phyloP scores from a whole-genome alignment of 2,888 invertebrate genomes.

The Nineta flava region DNA sequence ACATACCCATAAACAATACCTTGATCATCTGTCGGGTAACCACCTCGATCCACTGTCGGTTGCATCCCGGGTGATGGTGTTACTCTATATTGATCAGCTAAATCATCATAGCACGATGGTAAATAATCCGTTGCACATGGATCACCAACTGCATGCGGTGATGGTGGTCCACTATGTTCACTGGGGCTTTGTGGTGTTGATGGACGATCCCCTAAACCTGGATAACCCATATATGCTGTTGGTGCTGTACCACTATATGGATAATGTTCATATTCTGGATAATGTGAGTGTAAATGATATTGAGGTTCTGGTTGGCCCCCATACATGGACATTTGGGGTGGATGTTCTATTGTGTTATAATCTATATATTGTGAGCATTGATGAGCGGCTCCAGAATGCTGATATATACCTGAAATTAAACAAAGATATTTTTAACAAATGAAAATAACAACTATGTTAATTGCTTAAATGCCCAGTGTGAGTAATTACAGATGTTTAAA shows the following conservation, averaged over 20 bases:
- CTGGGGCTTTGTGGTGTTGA: conserved; percentile 38
- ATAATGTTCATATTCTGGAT: conserved; percentile 41
- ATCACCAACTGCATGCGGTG: conserved; percentile 29
- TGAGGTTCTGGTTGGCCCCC: conserved; percentile 20
- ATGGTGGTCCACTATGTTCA: conserved; percentile 37
- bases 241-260: conserved; percentile 27
- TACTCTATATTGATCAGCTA: conserved; percentile 42
- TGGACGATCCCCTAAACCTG: conserved; percentile 27
- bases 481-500: too few relatives aligned
- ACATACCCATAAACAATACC: conserved; percentile 48
- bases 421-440: too few relatives aligned
- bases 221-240: conserved; percentile 17
- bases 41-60: conserved; percentile 42
- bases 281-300: conserved; percentile 33
- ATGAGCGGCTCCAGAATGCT: conserved; percentile 18
- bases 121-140: conserved; percentile 33
- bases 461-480: too few relatives aligned
- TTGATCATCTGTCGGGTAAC: conserved; percentile 32
- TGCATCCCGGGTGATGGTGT: conserved; percentile 45
- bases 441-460: too few relatives aligned
- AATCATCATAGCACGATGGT: conserved; percentile 49
- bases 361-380: conserved; percentile 29
- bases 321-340: conserved; percentile 27
- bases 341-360: conserved; percentile 25
- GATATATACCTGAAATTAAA: conserved; percentile 18